Conservation (phyloP, 35 echinoderm and acorn worm genomes). For the Heliocidaris erythrogramma region DNA sequence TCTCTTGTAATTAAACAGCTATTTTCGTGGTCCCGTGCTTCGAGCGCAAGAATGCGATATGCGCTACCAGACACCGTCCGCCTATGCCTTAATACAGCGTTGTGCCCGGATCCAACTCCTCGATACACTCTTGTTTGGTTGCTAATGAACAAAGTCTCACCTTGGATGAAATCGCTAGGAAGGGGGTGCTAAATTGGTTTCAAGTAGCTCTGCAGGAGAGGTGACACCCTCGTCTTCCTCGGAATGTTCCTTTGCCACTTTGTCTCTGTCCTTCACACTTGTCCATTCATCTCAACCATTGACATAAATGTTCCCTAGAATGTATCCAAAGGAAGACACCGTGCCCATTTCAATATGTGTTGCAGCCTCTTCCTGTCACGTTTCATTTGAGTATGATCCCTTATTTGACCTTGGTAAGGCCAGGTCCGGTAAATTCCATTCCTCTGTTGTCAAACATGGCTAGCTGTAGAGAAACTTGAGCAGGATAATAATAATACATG, state of each 20-base stretch:
- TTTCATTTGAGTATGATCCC: background rate
- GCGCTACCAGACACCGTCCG: background rate
- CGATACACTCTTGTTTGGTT: background rate
- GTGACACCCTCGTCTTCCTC: background rate
- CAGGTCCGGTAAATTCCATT: background rate
- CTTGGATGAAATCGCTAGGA: background rate
- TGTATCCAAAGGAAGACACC: background rate
- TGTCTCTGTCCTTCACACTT: background rate
- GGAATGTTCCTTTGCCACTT: background rate
- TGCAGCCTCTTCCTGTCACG: background rate
- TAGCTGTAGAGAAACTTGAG: background rate
- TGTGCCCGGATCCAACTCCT: background rate
- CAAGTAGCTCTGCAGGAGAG: background rate
- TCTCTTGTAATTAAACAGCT: background rate
- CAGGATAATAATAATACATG: background rate
- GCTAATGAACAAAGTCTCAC: background rate
- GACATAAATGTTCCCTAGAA: background rate
- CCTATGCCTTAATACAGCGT: slow-evolving; percentile 29
- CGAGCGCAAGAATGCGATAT: background rate
- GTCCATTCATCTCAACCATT: background rate
- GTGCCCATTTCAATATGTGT: background rate
- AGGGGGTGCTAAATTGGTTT: background rate
- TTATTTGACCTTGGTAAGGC: background rate
- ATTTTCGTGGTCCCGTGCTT: background rate
- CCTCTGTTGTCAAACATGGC: background rate